A percentile compares a stretch with the other conserved stretches of the same genome.
Evolutionary conservation across 2,888 invertebrate genomes (phyloP).

Genomic region (Cephus spinipes): DNA sequence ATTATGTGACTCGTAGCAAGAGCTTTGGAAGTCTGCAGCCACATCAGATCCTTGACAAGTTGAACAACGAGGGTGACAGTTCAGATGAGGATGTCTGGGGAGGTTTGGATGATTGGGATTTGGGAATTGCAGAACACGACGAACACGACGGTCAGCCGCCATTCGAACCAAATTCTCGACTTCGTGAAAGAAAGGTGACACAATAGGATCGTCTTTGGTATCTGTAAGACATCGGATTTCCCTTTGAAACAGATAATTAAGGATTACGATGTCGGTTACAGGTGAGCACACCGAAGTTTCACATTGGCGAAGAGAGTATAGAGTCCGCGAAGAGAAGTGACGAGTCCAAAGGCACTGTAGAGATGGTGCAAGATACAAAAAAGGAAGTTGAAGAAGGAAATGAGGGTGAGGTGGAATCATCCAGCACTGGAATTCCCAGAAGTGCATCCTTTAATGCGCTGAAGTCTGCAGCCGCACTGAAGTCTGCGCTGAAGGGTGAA

Average conservation of each 20-base stretch:
- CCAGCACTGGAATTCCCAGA: slow-evolving; percentile 6
- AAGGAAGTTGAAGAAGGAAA: background rate
- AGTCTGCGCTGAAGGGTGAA: slow-evolving; percentile 17
- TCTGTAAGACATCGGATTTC: background rate
- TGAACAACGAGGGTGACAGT: slow-evolving; percentile 54
- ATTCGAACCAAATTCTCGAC: slow-evolving; percentile 15
- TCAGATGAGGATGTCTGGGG: slow-evolving; percentile 68
- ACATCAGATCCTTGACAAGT: slow-evolving; percentile 64
- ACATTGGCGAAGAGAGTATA: slow-evolving; percentile 7
- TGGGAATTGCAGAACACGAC: slow-evolving; percentile 66
- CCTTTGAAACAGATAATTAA: background rate
- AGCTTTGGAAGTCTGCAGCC: slow-evolving; percentile 68
- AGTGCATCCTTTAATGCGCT: slow-evolving; percentile 18
- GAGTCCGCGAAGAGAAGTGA: background rate
- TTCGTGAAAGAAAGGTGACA: slow-evolving; percentile 18
- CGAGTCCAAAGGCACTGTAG: background rate
- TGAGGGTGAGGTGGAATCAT: background rate
- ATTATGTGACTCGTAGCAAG: slow-evolving; percentile 66
- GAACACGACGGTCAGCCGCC: slow-evolving; percentile 29
- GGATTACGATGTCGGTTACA: background rate
- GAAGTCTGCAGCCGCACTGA: slow-evolving; percentile 16
- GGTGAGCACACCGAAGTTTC: slow-evolving; percentile 12
- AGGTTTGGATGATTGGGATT: slow-evolving; percentile 68
- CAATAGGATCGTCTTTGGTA: background rate
- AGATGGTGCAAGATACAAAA: background rate